phyloP scores from a whole-genome alignment of 1,140 invertebrate species.

The Leptinotarsa lineolata region DNA sequence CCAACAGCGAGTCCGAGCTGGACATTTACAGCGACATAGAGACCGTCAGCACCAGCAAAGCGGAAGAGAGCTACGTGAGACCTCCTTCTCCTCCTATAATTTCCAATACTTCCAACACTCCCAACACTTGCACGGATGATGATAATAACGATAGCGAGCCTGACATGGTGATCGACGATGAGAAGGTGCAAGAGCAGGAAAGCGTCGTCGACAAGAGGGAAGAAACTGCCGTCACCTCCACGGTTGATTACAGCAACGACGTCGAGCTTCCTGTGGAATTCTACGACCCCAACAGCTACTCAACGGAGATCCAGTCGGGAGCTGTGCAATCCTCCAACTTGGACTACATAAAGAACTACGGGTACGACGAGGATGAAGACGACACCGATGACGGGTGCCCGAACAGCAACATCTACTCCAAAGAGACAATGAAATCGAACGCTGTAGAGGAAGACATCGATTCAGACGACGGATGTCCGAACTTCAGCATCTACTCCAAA shows the following conservation, averaged over 20 bases:
- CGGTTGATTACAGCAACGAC: conserved; percentile 24
- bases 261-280: not conserved
- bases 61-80: conserved; percentile 39
- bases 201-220: conserved; percentile 28
- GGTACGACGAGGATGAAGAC: conserved; percentile 30
- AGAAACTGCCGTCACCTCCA: conserved; percentile 36
- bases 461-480: conserved; percentile 76
- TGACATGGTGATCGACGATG: conserved; percentile 67
- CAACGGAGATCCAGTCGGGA: conserved; percentile 22
- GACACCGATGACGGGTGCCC: conserved; percentile 31
- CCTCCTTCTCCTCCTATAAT: conserved; percentile 50
- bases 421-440: conserved; percentile 36
- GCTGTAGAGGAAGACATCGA: conserved; percentile 60
- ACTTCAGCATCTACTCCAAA: conserved; percentile 81
- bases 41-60: conserved; percentile 50
- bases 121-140: conserved; percentile 38
- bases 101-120: conserved; percentile 15
- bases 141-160: conserved; percentile 68
- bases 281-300: not conserved
- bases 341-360: conserved; percentile 22
- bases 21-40: conserved; percentile 65
- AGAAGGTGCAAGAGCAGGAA: conserved; percentile 50
- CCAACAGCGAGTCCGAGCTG: conserved; percentile 55
- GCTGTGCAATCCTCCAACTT: conserved; percentile 22
- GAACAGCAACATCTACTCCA: conserved; percentile 34